Evolutionary conservation across 2,888 invertebrate genomes (phyloP), one percentile per base, ranked within the genome.

Genomic region (Dicyrtoma fusca): DNA sequence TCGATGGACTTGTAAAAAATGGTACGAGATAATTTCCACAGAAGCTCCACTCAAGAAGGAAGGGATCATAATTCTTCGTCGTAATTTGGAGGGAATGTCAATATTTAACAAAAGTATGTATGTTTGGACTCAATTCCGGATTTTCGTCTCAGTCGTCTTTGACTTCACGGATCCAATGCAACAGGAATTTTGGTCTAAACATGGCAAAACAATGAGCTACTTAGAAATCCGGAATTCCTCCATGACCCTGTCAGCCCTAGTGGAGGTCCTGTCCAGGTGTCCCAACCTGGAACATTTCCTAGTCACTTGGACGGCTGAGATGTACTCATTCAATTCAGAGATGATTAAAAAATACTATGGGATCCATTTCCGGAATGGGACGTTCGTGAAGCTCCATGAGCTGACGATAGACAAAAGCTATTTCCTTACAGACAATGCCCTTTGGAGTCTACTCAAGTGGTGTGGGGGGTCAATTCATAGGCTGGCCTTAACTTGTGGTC

Each of bases 301-400:
- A 3, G 72, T 78, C 11, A 68, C 70, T 13, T 79, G 78, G 78
- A 77, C 75, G 1, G 76, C 79, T 4, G 78, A 79, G 68, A 66
- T 66, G 66, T 66, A 61, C 26, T 61, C 61, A 2, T 78, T 79
- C 51, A 79, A 78, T 26, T 76, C 79, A 0, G 79, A 79, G 44
- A 69, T 79, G n/a, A 75, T 79, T 10, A 77, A 74, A 65, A 79
- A 79, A 61, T 79, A 79, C 55, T 79, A 76, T 62, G 78, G 78
- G 17, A 74, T 77, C 49, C 75, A 76, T 63, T 77, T 79, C 45
- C 66, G 77, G 49, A 77, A 76, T 71, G 79, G 79, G 10, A 75
- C 75, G 0, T 78, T 79, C 57, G 71, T 72, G 4, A 75, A 74
- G 34, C 69, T 79, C 26, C 64, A 57, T 19, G 59, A 74, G 25